Percentiles rank a stretch among this genome's conserved stretches.
phyloP scores from a whole-genome alignment of 2,113 vertebrate genomes.

The Archocentrus centrarchus region DNA sequence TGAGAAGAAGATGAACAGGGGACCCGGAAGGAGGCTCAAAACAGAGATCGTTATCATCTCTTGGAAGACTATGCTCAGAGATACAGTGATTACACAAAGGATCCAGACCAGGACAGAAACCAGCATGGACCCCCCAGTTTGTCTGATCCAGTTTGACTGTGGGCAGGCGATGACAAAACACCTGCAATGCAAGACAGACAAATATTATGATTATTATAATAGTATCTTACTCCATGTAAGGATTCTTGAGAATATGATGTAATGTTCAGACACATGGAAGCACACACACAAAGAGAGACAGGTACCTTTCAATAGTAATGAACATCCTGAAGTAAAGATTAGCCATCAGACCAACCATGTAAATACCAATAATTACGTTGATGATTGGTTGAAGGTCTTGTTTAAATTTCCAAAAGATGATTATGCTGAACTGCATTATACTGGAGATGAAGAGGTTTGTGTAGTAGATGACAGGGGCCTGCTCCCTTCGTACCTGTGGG shows the following conservation, averaged over 20 bases:
- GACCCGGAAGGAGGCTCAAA: neutral
- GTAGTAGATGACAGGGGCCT: neutral
- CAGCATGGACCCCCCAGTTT: neutral
- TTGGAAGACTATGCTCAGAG: neutral
- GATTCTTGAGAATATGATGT: neutral
- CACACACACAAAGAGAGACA: neutral
- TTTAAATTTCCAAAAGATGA: neutral
- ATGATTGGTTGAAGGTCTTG: no score
- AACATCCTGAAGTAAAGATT: neutral
- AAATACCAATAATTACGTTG: neutral
- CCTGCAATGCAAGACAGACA: neutral
- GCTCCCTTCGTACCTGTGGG: neutral
- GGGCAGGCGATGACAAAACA: neutral
- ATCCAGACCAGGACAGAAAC: neutral
- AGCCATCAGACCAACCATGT: neutral
- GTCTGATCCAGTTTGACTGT: neutral
- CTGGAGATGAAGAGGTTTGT: conserved; percentile 1
- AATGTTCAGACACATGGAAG: neutral
- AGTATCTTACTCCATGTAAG: neutral
- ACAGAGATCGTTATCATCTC: neutral
- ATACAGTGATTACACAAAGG: neutral
- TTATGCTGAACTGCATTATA: neutral
- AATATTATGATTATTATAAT: neutral
- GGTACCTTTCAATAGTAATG: conserved; percentile 21
- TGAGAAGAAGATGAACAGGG: neutral